Evolutionary conservation across 2,888 invertebrate species (phyloP).

Genomic region (Auanema freiburgensis): DNA sequence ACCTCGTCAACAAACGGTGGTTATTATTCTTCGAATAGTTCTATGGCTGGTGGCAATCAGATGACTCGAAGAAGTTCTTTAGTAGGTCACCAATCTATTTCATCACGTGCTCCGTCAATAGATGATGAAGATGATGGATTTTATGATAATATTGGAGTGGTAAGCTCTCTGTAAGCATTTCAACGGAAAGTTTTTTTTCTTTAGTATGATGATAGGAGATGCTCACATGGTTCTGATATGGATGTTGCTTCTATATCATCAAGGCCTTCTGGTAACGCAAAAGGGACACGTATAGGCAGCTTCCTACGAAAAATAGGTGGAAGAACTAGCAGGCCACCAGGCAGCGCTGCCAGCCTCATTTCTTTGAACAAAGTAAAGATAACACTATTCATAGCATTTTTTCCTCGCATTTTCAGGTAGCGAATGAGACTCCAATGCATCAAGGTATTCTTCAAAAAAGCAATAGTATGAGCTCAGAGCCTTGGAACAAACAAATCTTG

Average conservation of each 20-base stretch:
- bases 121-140: slow-evolving; percentile 59
- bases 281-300: slow-evolving; percentile 50
- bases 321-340: slow-evolving; percentile 37
- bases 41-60: slow-evolving; percentile 29
- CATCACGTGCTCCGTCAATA: slow-evolving; percentile 49
- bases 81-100: slow-evolving; percentile 45
- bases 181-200: too few relatives aligned
- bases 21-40: slow-evolving; percentile 52
- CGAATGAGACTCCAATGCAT: slow-evolving; percentile 39
- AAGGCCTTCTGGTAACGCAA: slow-evolving; percentile 46
- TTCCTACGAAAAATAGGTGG: slow-evolving; percentile 57
- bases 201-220: slow-evolving; percentile 50
- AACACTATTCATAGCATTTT: too few relatives aligned
- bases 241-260: slow-evolving; percentile 51
- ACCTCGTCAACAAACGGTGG: slow-evolving; percentile 55
- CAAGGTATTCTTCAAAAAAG: slow-evolving; percentile 53
- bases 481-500: slow-evolving; percentile 56
- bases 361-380: slow-evolving; percentile 59
- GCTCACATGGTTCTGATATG: slow-evolving; percentile 47
- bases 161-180: slow-evolving; percentile 17
- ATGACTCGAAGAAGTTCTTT: slow-evolving; percentile 36
- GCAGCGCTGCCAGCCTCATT: slow-evolving; percentile 53
- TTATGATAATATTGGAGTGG: slow-evolving; percentile 59
- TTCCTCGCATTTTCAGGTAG: slow-evolving; percentile 22
- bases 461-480: slow-evolving; percentile 59